Evolutionary conservation across 2,888 invertebrate species (phyloP), one percentile per base, ranked within the genome.

Genomic region (Caenorhabditis sp.): DNA sequence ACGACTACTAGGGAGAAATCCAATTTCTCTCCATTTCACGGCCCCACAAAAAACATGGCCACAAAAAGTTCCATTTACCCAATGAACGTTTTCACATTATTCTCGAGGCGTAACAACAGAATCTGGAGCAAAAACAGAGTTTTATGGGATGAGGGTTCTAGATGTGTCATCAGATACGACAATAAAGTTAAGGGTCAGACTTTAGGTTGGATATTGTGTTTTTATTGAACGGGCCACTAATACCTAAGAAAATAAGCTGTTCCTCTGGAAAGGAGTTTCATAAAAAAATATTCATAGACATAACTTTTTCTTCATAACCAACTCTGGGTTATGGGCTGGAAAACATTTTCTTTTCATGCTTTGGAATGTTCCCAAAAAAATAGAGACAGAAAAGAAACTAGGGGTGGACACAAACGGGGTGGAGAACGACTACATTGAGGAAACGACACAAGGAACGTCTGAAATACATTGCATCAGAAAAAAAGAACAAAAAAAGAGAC

Each of bases 51-150:
- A 58, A 22, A 66, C 74, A 75, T 68, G 31, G 24, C 16, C 66
- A 68, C 51, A 49, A 41, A 68, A 68, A 68, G 54, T 61, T 51
- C 66, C 75, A 75, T 75, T 75, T 58, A 75, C 66, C 75, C 68
- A 68, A 68, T 76, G 76, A 76, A 76, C 58, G 31, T 58, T 61
- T 61, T 49, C 38, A 22, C 54, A 54, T 38, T 38, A 31, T 24
- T 14, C 41, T 38, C 5, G 8, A 28, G 26, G n/a, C 26, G 22
- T 5, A 26, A 7, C 54, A n/a, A 44, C 58, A 75, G 47, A 75
- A 66, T 58, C 64, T 66, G 35, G 28, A 16, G 26, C 41, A 35
- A 76, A 76, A 76, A 76, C 68, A 76, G 38, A 49, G 8, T 73
- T 61, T 61, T 24, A 59, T 72, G 47, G 44, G 49, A 56, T 61